A percentile compares a stretch with the other conserved stretches of the same genome.
These are phyloP conservation scores for Sitta europaea DNA, from an alignment of 2,113 vertebrate genomes.

Conservation along the genomic window DNA sequence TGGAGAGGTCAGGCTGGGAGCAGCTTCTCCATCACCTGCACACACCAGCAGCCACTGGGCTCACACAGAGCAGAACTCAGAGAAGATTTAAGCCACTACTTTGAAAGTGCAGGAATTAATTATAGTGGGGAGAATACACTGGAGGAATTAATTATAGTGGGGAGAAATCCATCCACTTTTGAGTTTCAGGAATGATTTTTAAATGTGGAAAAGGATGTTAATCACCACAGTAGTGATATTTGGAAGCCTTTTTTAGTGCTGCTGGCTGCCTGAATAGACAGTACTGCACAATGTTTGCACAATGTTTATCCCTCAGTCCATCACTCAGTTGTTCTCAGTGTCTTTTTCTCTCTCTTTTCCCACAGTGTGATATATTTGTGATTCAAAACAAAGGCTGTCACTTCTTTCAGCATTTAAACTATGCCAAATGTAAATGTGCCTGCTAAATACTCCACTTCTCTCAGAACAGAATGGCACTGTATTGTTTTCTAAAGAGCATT, in stretches of 20 bases:
- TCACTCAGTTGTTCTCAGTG: not conserved
- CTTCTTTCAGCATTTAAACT: not conserved
- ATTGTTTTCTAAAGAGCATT: not conserved
- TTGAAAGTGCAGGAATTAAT: slow-evolving; percentile 50
- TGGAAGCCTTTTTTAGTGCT: slow-evolving; percentile 55
- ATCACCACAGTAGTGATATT: slow-evolving; percentile 57
- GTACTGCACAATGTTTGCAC: not conserved
- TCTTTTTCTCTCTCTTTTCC: not conserved
- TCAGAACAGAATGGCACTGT: not conserved
- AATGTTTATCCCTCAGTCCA: not conserved
- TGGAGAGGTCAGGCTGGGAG: not conserved
- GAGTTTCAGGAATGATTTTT: slow-evolving; percentile 63
- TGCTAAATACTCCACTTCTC: not conserved
- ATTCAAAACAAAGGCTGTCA: slow-evolving; percentile 14
- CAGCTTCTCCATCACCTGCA: not conserved
- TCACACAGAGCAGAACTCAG: not conserved
- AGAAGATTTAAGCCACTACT: not conserved
- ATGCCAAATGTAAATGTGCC: not conserved
- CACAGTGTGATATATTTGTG: not conserved
- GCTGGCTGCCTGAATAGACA: slow-evolving; percentile 38
- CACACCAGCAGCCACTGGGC: rapidly evolving
- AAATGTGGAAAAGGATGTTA: slow-evolving; percentile 61
- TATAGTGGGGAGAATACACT: slow-evolving; percentile 49
- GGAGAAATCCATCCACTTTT: slow-evolving; percentile 55
- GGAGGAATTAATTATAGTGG: slow-evolving; percentile 58